These are phyloP conservation scores for Drosophila peninsularis DNA, from an alignment of 2,888 invertebrate species.

Conservation along the genomic window DNA sequence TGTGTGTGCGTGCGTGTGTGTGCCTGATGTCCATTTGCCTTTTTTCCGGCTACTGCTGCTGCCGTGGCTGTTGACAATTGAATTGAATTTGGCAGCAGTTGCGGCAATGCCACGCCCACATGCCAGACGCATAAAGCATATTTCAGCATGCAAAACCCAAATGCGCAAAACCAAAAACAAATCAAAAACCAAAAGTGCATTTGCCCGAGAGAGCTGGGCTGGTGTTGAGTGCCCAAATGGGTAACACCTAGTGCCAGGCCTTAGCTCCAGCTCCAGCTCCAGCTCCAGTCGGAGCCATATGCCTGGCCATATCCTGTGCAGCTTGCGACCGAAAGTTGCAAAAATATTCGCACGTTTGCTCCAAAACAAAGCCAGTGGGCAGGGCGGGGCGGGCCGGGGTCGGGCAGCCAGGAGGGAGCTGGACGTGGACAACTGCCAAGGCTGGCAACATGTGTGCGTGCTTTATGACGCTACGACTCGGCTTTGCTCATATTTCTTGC, in stretches of 20 bases:
- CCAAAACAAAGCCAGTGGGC: slow-evolving; percentile 64
- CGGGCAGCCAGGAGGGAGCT: neutral
- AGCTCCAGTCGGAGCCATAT: slow-evolving; percentile 43
- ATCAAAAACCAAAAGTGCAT: slow-evolving; percentile 54
- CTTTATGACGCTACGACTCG: slow-evolving; percentile 50
- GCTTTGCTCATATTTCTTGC: slow-evolving; percentile 68
- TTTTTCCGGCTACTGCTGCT: slow-evolving; percentile 19
- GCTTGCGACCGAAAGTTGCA: slow-evolving; percentile 75
- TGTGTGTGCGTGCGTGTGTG: slow-evolving; percentile 6
- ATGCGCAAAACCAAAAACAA: slow-evolving; percentile 49
- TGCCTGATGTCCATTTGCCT: slow-evolving; percentile 33
- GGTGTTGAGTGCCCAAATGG: slow-evolving; percentile 13
- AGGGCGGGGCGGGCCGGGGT: neutral
- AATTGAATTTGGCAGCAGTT: slow-evolving; percentile 73
- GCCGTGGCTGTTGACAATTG: slow-evolving; percentile 73
- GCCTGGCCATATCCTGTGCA: slow-evolving; percentile 72
- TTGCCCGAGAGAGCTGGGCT: slow-evolving; percentile 4
- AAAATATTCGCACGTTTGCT: slow-evolving; percentile 75
- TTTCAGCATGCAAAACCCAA: slow-evolving; percentile 61
- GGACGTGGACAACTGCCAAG: slow-evolving; percentile 9
- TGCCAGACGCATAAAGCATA: slow-evolving; percentile 73
- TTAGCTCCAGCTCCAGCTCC: slow-evolving; percentile 10
- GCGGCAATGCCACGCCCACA: slow-evolving; percentile 60
- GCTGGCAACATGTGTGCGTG: slow-evolving; percentile 52
- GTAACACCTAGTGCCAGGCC: slow-evolving; percentile 46